Percentiles rank a stretch among this genome's conserved stretches.
phyloP scores from a whole-genome alignment of 1,140 invertebrate species.

The Periplaneta americana region DNA sequence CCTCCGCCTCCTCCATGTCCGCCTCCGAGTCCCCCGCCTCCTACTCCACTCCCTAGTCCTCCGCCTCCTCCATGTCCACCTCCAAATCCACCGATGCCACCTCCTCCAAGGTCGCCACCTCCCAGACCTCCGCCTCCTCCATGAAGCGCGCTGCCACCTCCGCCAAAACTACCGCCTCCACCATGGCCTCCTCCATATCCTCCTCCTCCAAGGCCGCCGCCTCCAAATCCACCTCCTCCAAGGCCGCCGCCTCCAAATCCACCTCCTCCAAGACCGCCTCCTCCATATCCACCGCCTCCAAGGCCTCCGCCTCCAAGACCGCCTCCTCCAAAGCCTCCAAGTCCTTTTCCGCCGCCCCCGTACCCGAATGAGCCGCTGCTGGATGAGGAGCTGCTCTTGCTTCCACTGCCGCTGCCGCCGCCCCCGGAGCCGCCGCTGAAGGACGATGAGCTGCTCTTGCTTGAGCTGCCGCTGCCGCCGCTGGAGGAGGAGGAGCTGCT shows the following conservation, averaged over 20 bases:
- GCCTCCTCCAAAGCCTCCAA: neutral
- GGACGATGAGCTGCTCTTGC: neutral
- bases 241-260: neutral
- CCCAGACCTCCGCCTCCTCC: neutral
- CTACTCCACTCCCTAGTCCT: too few relatives aligned
- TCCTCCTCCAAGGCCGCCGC: neutral
- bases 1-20: too few relatives aligned
- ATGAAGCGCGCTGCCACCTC: neutral
- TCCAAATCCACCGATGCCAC: neutral
- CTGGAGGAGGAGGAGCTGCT: neutral
- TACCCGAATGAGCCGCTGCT: neutral
- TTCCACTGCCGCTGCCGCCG: neutral
- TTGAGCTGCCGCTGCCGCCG: neutral
- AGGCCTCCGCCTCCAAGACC: neutral
- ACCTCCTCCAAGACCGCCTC: neutral
- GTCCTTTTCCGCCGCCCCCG: neutral
- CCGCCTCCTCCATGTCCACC: neutral
- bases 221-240: neutral
- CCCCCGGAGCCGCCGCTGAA: neutral
- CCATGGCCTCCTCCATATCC: neutral
- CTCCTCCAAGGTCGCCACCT: neutral
- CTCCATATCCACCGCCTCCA: neutral
- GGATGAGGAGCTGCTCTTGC: neutral
- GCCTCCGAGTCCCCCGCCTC: neutral
- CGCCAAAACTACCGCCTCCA: neutral